A percentile compares a stretch with the other conserved stretches of the same genome.
These are phyloP conservation scores for Muschampia plurimacula DNA, from an alignment of 2,888 invertebrate species.

Conservation along the genomic window DNA sequence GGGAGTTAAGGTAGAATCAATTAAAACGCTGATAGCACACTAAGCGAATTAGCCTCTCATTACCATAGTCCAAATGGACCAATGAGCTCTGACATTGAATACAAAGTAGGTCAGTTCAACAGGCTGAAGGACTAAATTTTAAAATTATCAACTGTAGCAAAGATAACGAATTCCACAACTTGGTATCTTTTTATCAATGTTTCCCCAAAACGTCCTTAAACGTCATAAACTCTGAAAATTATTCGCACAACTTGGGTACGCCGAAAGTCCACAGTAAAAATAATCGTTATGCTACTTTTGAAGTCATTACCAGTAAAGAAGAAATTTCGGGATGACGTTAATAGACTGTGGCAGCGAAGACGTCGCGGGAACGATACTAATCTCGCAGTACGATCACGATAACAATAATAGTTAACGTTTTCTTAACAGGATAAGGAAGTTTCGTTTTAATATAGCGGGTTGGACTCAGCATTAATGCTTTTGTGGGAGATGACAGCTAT, in stretches of 20 bases:
- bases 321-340: conserved; percentile 4
- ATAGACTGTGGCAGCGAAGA: not conserved
- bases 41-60: conserved; percentile 31
- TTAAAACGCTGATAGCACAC: conserved; percentile 17
- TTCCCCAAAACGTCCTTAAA: conserved; percentile 16
- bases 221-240: conserved; percentile 21
- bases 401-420: conserved; percentile 37
- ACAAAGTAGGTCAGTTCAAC: conserved; percentile 8
- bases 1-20: not conserved
- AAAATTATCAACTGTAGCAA: not conserved
- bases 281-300: not conserved
- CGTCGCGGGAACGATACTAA: conserved; percentile 16
- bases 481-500: conserved; percentile 36
- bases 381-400: conserved; percentile 24
- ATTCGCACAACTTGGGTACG: not conserved
- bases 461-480: conserved; percentile 25
- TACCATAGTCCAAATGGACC: conserved; percentile 18
- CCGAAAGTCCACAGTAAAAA: conserved; percentile 10
- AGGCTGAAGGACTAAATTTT: conserved; percentile 5
- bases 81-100: conserved; percentile 12
- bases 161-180: conserved; percentile 15
- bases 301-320: conserved; percentile 2
- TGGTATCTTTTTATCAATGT: conserved; percentile 26
- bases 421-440: conserved; percentile 27
- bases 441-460: conserved; percentile 33